A percentile compares a stretch with the other conserved stretches of the same genome.
Evolutionary conservation across 1,140 invertebrate genomes (phyloP).

Genomic region (Drosophila suzukii): DNA sequence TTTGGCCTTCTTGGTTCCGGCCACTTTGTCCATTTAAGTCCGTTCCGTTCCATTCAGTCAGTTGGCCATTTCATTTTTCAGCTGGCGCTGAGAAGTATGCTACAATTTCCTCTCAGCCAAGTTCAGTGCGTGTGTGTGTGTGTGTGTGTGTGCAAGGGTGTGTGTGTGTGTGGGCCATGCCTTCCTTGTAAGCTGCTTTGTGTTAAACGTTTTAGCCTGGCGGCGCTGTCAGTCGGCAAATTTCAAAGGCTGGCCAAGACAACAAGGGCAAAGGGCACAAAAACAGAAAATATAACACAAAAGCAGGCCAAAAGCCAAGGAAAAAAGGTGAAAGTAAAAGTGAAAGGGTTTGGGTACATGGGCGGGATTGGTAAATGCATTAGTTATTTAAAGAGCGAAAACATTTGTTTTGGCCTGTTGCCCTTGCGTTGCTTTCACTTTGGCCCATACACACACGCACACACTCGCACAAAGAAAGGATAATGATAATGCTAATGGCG

Average conservation of each 20-base stretch:
- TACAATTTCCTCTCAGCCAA: slow-evolving; percentile 23
- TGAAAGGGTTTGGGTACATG: not conserved
- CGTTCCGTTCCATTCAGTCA: slow-evolving; percentile 11
- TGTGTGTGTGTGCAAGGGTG: slow-evolving; percentile 2
- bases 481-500: slow-evolving; percentile 35
- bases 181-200: slow-evolving; percentile 47
- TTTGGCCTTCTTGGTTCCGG: slow-evolving; percentile 19
- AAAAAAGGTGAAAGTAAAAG: not conserved
- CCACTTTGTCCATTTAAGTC: slow-evolving; percentile 9
- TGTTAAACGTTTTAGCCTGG: slow-evolving; percentile 59
- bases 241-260: slow-evolving; percentile 63
- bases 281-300: not conserved
- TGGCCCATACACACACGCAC: not conserved
- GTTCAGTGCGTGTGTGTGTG: slow-evolving; percentile 4
- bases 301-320: not conserved
- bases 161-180: slow-evolving; percentile 14
- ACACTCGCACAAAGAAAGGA: slow-evolving; percentile 2
- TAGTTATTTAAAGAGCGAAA: slow-evolving; percentile 73
- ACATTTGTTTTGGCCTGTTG: slow-evolving; percentile 55
- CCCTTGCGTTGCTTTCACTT: slow-evolving; percentile 15
- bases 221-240: slow-evolving; percentile 60
- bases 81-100: slow-evolving; percentile 41
- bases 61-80: slow-evolving; percentile 53
- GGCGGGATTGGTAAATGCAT: slow-evolving; percentile 59
- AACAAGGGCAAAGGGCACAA: slow-evolving; percentile 38